Base-by-base conservation (phyloP, 2,113 vertebrate genomes). In the Salvelinus namaycush region DNA sequence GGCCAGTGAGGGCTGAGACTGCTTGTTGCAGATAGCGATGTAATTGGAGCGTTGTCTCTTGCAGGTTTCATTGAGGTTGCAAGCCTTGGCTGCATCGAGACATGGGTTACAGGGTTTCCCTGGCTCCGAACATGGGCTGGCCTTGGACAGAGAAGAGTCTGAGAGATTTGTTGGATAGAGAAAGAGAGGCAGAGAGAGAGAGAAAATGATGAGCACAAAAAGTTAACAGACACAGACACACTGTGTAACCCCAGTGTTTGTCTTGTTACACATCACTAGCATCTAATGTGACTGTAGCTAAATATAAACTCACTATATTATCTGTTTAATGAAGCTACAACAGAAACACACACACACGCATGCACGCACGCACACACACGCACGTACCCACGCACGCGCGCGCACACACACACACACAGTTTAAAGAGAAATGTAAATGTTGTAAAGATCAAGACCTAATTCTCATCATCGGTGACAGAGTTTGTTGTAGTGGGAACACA, bases 31-130 rank as follows among this genome's bases (percentile, higher is more conserved):
- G 74, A 95, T 94, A 74, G 95, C 93, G 91, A 97, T 97, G 92
- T 98, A 98, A 2, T 85, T 89, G 0, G 96, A 97, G 22, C 96
- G 95, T 20, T 96, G 92, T 11, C 92, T 94, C 91, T 98, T 98
- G 89, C 97, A 99, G 60, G 94, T 94, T 82, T 97, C 95, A 0
- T 99, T 98, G 79, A 99, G 95, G 92, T 99, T 99, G 84, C 97
- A 99, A 72, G 96, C 96, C 85, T 98, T 99, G 26, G 96, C 95
- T 0, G 97, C 97, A 0, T 98, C 97, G 74, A 99, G 90, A 84
- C 97, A 99, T 13, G 93, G 92, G 87, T 99, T 99, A 87, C 97
- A 99, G 86, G 95, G 94, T 84, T 96, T 97, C 82, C 95, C 95
- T 0, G 94, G 93, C 0, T 98, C 97, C 0, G 96, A 93, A 90